These are phyloP conservation scores for Danaus plexippus DNA, from an alignment of 1,140 invertebrate genomes.

Conservation along the genomic window DNA sequence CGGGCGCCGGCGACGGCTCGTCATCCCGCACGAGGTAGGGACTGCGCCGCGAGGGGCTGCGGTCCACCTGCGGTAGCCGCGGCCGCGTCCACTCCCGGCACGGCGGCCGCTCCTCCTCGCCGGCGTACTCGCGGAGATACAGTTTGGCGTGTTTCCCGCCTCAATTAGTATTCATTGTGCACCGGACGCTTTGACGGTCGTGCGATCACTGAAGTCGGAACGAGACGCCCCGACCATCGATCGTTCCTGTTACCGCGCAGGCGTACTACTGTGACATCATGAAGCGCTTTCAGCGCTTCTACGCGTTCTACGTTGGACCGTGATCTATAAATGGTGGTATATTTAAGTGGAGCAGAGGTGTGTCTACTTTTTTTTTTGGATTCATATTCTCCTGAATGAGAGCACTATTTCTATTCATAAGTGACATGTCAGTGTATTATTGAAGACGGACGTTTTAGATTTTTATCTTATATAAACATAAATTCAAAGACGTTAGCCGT, in stretches of 20 bases:
- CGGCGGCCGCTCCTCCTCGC: slow-evolving; percentile 62
- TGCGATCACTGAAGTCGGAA: slow-evolving; percentile 45
- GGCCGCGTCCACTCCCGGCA: slow-evolving; percentile 65
- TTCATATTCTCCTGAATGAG: too few species aligned
- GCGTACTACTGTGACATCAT: slow-evolving; percentile 28
- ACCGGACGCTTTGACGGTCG: slow-evolving; percentile 50
- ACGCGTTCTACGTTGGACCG: slow-evolving; percentile 15
- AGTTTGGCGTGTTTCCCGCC: slow-evolving; percentile 63
- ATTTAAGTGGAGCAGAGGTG: slow-evolving; percentile 20
- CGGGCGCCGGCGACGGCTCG: slow-evolving; percentile 80
- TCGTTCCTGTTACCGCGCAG: slow-evolving; percentile 41
- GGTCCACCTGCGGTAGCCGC: slow-evolving; percentile 84
- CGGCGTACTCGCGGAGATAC: slow-evolving; percentile 65
- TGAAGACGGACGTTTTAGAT: too few species aligned
- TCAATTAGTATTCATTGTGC: slow-evolving; percentile 65
- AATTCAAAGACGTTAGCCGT: too few species aligned
- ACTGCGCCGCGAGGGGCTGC: slow-evolving; percentile 81
- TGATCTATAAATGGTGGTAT: slow-evolving; percentile 21
- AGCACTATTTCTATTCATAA: too few species aligned
- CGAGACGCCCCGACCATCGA: slow-evolving; percentile 47
- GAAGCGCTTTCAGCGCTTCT: slow-evolving; percentile 44
- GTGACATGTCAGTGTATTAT: too few species aligned
- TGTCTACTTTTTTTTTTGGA: slow-evolving; percentile 8
- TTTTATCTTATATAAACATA: too few species aligned
- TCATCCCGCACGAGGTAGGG: slow-evolving; percentile 80